A percentile compares a stretch with the other conserved stretches of the same genome.
Evolutionary conservation across 2,888 invertebrate species (phyloP).

Genomic region (Drosophila macrospina): DNA sequence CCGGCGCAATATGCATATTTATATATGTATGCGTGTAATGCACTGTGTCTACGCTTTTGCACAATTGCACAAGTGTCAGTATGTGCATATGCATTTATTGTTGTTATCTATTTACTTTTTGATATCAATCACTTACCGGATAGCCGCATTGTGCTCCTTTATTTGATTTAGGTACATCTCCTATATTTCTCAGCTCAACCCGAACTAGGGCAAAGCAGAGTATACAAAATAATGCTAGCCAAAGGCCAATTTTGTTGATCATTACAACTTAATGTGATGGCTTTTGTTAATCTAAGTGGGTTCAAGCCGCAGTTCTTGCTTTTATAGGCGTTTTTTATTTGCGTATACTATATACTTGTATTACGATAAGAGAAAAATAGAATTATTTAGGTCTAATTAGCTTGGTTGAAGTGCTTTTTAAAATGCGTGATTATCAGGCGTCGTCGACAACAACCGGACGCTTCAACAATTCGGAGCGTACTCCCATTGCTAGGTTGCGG

Average conservation of each 20-base stretch:
- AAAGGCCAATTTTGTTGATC: conserved; percentile 29
- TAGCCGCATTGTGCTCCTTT: conserved; percentile 74
- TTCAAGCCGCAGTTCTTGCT: conserved; percentile 5
- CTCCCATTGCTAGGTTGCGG: conserved; percentile 26
- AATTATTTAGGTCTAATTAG: conserved; percentile 15
- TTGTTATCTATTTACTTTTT: neutral
- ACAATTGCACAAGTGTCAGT: neutral
- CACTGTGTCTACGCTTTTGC: neutral
- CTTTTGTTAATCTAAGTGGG: conserved; percentile 10
- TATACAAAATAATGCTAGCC: conserved; percentile 36
- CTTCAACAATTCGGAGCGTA: conserved; percentile 26
- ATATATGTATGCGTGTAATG: no score
- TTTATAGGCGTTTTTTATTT: conserved; percentile 2
- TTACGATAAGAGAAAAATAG: conserved; percentile 42
- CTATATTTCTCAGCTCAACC: conserved; percentile 55
- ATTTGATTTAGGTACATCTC: conserved; percentile 32
- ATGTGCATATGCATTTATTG: neutral
- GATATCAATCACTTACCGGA: conserved; percentile 61
- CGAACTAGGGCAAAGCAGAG: conserved; percentile 22
- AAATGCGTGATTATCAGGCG: neutral
- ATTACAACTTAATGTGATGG: conserved; percentile 40
- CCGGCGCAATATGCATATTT: neutral
- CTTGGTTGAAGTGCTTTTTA: conserved; percentile 11
- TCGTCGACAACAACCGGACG: conserved; percentile 29
- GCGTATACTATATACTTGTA: conserved; percentile 8